A percentile compares a stretch with the other conserved stretches of the same genome.
phyloP scores from a whole-genome alignment of 2,113 vertebrate genomes.

The Papio anubis region DNA sequence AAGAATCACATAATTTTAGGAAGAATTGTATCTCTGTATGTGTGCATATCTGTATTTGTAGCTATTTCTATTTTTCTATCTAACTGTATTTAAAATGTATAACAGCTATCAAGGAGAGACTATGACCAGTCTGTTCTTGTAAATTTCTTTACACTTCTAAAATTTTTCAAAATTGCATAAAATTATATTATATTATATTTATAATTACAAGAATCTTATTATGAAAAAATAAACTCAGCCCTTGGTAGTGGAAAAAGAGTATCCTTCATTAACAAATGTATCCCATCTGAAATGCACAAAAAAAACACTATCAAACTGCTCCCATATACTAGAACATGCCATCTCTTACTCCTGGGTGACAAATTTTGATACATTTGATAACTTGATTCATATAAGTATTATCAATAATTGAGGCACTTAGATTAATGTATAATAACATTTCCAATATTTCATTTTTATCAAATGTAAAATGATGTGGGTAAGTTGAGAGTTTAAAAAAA shows the following conservation, averaged over 20 bases:
- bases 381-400: not conserved
- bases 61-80: not conserved
- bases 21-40: not conserved
- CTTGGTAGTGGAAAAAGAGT: not conserved
- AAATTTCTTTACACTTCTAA: not conserved
- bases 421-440: not conserved
- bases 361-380: not conserved
- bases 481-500: constrained; percentile 13
- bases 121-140: not conserved
- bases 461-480: not conserved
- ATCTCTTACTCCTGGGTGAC: not conserved
- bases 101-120: not conserved
- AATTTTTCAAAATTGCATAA: not conserved
- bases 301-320: not conserved
- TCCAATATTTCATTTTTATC: not conserved
- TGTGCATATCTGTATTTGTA: not conserved
- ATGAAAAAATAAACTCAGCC: not conserved
- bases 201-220: not conserved
- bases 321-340: not conserved
- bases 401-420: not conserved
- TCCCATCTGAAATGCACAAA: not conserved
- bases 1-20: not conserved
- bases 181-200: constrained; percentile 15
- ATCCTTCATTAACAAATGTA: not conserved
- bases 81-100: not conserved